Evolutionary conservation across 1,140 invertebrate species (phyloP), one percentile per base, ranked within the genome.

Genomic region (Diabrotica virgifera): DNA sequence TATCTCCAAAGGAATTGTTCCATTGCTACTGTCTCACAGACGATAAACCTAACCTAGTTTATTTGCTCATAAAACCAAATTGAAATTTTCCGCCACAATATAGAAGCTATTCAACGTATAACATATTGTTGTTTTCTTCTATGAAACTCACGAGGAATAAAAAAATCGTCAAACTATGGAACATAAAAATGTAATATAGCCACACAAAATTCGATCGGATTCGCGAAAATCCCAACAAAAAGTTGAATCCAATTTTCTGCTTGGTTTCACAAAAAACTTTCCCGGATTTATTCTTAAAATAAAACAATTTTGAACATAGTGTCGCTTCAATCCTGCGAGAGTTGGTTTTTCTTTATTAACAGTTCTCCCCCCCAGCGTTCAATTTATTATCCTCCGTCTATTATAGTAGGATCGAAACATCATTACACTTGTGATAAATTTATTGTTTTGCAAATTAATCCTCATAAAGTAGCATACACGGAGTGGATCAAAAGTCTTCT

Each of bases 221-320:
- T 35, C 59, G 59, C 6, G 7, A n/a, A 24, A 50, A 55, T 13
- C 55, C 66, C 60, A 38, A 66, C 64, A 72, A 72, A 72, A 72
- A 72, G 64, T 72, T 72, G 71, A 72, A 72, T 72, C 69, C 71
- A 72, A 72, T 72, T 72, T 72, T 72, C 71, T 69, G 67, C 64
- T 71, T 67, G 69, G 69, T 67, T 57, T 71, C 69, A 62, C 63
- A 63, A 67, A 62, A 71, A 72, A 72, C 67, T 72, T 72, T 72
- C 67, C 66, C 67, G 69, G 67, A 69, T 71, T 65, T 62, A 62
- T 71, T 54, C 37, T 35, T 61, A 69, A 67, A 69, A 72, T 72
- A 71, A 71, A 72, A 71, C 67, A 71, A 72, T 72, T 71, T 69
- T 46, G 57, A 56, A 69, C 66, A 64, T 72, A 71, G 70, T 69